Base-by-base conservation (phyloP, 2,113 vertebrate species). In the Melanotaenia duboulayi region DNA sequence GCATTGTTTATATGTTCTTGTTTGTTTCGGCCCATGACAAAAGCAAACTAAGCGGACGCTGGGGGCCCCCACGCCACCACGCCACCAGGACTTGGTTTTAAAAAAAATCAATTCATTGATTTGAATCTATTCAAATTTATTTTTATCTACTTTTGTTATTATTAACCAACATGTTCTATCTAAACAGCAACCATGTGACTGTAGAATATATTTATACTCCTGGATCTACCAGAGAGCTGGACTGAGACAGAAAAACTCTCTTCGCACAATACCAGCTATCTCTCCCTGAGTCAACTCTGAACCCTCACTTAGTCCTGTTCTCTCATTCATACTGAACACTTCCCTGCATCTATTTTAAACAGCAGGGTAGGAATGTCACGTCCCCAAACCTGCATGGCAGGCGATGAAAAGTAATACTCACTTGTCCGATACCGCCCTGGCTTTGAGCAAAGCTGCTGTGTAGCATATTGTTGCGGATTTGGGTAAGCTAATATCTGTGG, bases 401-500 rank as follows among this genome's bases (percentile, higher is more conserved):
- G 4, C 0, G 32, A 64, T 6, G 74, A 22, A 71, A 78, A 20
- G 61, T 1, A 42, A 70, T 85, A 97, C 97, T 97, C 95, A 99
- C 97, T 99, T 99, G 95, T 99, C 97, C n/a, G 97, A 99, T 55
- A 99, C 97, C 76, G 97, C 97, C 93, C 97, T 95, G 83, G 97
- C 97, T 96, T 99, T 99, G 84, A 99, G 96, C 89, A 99, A 93
- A 13, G 97, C 97, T 71, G 97, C 97, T 93, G 97, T 99, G 93
- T 99, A 99, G 91, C 97, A 99, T 96, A 99, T 99, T 67, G 97
- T 99, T 87, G 97, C 97, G 66, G 97, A 99, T 95, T 99, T 99
- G 81, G 97, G 97, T 95, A 99, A 96, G 87, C 97, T 99, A 92
- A 99, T 99, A 95, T 99, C 97, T 99, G 95, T 91, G 59, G 67